Conservation (phyloP, 2,797 vertebrate species). For the Malurus splendens region DNA sequence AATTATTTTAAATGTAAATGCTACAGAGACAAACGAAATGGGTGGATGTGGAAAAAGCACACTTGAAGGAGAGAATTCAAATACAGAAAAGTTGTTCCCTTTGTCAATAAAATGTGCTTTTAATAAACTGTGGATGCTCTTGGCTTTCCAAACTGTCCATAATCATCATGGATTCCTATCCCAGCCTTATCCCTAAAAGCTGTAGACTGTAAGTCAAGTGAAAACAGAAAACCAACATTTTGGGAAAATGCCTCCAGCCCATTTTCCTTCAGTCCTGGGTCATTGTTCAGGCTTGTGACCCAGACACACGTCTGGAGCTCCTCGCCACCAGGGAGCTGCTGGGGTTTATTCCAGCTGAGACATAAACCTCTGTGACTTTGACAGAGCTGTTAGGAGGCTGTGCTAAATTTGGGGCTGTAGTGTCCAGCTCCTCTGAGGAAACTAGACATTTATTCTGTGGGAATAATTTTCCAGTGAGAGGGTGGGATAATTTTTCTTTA, state of each 20-base stretch:
- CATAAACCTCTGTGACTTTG: neutral
- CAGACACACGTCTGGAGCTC: neutral
- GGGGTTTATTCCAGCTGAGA: neutral
- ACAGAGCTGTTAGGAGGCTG: neutral
- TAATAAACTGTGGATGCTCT: neutral
- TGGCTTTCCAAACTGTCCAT: neutral
- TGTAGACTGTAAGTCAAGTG: neutral
- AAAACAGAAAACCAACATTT: neutral
- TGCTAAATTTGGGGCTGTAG: neutral
- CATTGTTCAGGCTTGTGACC: neutral
- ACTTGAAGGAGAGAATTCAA: neutral
- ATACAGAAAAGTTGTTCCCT: neutral
- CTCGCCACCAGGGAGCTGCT: neutral
- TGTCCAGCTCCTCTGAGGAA: neutral
- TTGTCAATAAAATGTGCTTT: neutral
- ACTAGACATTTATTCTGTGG: neutral
- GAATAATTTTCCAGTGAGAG: neutral
- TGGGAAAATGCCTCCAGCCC: neutral
- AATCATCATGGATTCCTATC: neutral
- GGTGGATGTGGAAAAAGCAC: neutral
- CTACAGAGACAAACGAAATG: neutral
- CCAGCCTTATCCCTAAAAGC: neutral
- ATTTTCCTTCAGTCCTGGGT: neutral
- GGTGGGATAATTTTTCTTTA: neutral
- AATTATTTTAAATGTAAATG: slow-evolving; percentile 30